Evolutionary conservation across 1,140 invertebrate species (phyloP).

Genomic region (Calephelis nemesis): DNA sequence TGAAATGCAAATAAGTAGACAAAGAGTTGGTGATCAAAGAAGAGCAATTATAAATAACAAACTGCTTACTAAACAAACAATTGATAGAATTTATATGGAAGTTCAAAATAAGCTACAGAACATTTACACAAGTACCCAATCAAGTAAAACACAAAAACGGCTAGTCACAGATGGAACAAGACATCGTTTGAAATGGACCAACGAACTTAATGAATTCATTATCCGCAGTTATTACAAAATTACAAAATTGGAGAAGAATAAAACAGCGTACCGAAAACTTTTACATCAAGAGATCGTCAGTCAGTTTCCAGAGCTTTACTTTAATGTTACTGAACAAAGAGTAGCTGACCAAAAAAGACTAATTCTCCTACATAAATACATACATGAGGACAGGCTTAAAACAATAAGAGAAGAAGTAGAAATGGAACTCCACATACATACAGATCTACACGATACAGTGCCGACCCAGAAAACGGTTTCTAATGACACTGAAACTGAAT

Average conservation of each 20-base stretch:
- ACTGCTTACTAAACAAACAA: not conserved
- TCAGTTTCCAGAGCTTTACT: conserved; percentile 8
- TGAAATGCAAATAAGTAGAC: conserved; percentile 20
- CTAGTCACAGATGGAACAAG: not conserved
- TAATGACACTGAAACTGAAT: no score
- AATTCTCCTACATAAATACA: conserved; percentile 11
- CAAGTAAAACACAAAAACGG: not conserved
- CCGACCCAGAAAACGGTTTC: not conserved
- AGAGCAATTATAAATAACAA: conserved; percentile 21
- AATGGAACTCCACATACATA: not conserved
- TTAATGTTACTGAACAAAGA: conserved; percentile 13
- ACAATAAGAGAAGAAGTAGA: not conserved
- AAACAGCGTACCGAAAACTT: conserved; percentile 3
- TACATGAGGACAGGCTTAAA: conserved; percentile 15
- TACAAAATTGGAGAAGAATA: conserved; percentile 19
- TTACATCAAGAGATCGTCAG: conserved; percentile 13
- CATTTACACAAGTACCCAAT: not conserved
- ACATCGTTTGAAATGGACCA: conserved; percentile 8
- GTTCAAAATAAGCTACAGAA: not conserved
- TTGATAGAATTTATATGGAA: conserved; percentile 12
- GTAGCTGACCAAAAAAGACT: conserved; percentile 1
- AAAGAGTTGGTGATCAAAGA: conserved; percentile 23
- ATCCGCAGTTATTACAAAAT: conserved; percentile 6
- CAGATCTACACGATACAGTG: not conserved
- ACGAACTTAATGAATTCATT: conserved; percentile 17